Conservation (phyloP, 1,140 invertebrate genomes). For the Oedothorax gibbosus region DNA sequence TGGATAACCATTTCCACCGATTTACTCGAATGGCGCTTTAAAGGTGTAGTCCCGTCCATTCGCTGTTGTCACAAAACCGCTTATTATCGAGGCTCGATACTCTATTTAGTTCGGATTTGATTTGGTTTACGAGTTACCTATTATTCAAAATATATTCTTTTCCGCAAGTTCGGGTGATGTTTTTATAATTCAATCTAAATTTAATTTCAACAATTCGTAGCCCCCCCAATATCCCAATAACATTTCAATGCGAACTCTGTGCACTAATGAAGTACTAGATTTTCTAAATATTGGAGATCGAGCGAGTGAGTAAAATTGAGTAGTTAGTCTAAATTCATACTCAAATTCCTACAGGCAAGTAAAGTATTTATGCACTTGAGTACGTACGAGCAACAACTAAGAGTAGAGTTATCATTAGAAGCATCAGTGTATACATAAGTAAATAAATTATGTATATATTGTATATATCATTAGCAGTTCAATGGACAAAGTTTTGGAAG, state of each 20-base stretch:
- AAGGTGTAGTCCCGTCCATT: no score
- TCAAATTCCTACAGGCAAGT: conserved; percentile 56
- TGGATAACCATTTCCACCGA: no score
- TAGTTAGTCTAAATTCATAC: conserved; percentile 51
- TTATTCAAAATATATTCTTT: no score
- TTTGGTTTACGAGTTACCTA: no score
- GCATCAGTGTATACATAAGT: conserved; percentile 54
- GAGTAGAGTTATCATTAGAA: conserved; percentile 48
- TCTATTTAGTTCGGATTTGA: no score
- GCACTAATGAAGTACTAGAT: conserved; percentile 26
- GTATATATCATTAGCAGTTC: conserved; percentile 39
- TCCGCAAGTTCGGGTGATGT: no score
- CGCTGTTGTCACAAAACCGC: no score
- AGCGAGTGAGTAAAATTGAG: conserved; percentile 54
- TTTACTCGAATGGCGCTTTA: no score
- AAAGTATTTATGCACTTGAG: conserved; percentile 57
- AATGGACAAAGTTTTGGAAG: conserved; percentile 57
- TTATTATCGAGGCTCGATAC: no score
- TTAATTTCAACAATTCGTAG: no score
- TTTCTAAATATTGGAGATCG: conserved; percentile 46
- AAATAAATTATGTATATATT: conserved; percentile 42
- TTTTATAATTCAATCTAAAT: no score
- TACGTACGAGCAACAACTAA: conserved; percentile 52
- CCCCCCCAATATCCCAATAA: no score
- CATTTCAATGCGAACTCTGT: conserved; percentile 12